phyloP scores from a whole-genome alignment of 2,113 vertebrate species.

The Emydura subglobosa region DNA sequence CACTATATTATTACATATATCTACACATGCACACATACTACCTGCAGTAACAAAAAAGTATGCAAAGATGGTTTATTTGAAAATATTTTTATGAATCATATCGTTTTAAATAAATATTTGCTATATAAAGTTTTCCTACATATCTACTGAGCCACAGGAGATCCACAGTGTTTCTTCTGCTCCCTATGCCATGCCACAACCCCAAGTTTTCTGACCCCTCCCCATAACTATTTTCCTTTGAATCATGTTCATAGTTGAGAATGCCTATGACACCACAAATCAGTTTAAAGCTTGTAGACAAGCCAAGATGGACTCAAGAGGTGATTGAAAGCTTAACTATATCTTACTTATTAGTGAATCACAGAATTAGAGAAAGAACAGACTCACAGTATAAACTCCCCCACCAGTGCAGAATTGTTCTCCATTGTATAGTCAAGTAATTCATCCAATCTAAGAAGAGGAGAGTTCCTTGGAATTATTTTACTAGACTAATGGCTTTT shows the following conservation, averaged over 20 bases:
- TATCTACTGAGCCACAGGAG: neutral
- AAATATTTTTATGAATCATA: neutral
- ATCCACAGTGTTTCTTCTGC: neutral
- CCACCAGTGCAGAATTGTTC: neutral
- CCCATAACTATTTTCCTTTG: constrained; percentile 8
- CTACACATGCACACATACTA: neutral
- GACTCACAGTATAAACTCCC: neutral
- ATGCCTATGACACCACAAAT: neutral
- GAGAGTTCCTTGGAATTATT: neutral
- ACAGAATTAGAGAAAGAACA: neutral
- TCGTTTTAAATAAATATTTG: neutral
- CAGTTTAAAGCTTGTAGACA: neutral
- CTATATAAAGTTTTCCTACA: neutral
- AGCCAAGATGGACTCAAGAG: neutral
- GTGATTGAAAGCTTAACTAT: neutral
- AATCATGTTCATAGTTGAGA: neutral
- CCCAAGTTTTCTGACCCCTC: neutral
- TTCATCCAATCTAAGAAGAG: neutral
- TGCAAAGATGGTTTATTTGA: neutral
- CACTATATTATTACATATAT: neutral
- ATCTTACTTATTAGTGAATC: constrained; percentile 15
- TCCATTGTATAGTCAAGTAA: neutral
- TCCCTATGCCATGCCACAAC: neutral
- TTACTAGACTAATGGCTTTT: neutral
- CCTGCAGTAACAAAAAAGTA: neutral